Evolutionary conservation across 2,113 vertebrate species (phyloP).

Genomic region (Arizona elegans): DNA sequence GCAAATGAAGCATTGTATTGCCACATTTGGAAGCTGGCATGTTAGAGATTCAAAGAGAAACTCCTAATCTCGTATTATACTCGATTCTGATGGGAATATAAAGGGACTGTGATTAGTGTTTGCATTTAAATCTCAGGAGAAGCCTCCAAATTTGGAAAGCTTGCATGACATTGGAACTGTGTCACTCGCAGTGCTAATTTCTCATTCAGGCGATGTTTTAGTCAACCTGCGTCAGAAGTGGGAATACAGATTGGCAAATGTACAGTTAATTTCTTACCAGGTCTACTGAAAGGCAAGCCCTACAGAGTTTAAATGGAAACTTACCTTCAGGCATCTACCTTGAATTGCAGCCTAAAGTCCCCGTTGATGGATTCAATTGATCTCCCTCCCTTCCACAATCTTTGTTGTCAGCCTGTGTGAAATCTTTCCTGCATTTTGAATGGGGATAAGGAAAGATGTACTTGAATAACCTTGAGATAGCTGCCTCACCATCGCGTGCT

Average conservation of each 20-base stretch:
- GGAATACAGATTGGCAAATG: neutral
- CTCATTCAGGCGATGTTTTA: neutral
- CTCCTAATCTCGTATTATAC: neutral
- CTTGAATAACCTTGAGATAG: neutral
- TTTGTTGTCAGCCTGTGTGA: neutral
- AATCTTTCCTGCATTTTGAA: neutral
- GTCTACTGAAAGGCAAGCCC: neutral
- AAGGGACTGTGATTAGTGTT: neutral
- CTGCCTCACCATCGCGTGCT: neutral
- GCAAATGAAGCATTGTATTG: neutral
- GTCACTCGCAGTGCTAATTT: neutral
- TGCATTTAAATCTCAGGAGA: neutral
- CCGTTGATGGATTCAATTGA: neutral
- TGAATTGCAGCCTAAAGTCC: neutral
- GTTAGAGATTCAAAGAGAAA: neutral
- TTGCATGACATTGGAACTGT: neutral
- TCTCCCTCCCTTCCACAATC: neutral
- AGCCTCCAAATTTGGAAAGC: neutral
- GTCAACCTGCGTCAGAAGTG: neutral
- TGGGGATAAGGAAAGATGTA: neutral
- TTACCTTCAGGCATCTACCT: neutral
- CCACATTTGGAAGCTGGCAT: neutral
- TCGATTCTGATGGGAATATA: neutral
- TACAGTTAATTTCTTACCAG: neutral
- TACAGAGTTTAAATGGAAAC: neutral